These are phyloP conservation scores for Colletes collaris DNA, from an alignment of 2,888 invertebrate genomes.

Conservation along the genomic window DNA sequence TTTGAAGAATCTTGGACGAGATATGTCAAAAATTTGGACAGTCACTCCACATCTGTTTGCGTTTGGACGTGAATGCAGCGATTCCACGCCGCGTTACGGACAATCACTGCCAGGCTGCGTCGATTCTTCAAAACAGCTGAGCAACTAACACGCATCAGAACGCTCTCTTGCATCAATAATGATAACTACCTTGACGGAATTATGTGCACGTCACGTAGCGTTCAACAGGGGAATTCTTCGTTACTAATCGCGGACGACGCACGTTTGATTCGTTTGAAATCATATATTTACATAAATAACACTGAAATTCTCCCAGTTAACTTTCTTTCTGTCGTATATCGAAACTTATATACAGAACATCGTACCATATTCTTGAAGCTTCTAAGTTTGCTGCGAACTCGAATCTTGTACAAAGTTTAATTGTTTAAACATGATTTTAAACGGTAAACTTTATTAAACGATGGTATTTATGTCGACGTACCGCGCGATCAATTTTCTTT, in stretches of 20 bases:
- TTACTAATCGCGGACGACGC: neutral
- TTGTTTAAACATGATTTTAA: neutral
- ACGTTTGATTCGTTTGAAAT: neutral
- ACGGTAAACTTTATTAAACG: neutral
- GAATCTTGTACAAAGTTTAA: too few species aligned
- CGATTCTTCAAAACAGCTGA: constrained; percentile 77
- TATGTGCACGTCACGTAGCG: constrained; percentile 17
- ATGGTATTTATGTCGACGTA: neutral
- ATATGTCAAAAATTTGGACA: constrained; percentile 80
- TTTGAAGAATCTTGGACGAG: constrained; percentile 66
- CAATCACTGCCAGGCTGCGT: constrained; percentile 65
- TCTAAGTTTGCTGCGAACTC: too few species aligned
- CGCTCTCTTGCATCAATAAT: constrained; percentile 58
- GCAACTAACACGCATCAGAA: constrained; percentile 64
- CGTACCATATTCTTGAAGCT: too few species aligned
- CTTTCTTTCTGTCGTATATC: neutral
- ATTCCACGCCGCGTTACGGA: constrained; percentile 70
- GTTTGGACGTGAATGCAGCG: constrained; percentile 78
- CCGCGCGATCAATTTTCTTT: neutral
- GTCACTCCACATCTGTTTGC: constrained; percentile 81
- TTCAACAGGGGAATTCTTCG: neutral
- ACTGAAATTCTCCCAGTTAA: neutral
- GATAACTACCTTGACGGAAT: constrained; percentile 39
- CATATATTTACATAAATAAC: neutral
- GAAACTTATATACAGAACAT: too few species aligned